Base-by-base conservation (phyloP, 2,113 vertebrate genomes). In the Centropus unirufus region DNA sequence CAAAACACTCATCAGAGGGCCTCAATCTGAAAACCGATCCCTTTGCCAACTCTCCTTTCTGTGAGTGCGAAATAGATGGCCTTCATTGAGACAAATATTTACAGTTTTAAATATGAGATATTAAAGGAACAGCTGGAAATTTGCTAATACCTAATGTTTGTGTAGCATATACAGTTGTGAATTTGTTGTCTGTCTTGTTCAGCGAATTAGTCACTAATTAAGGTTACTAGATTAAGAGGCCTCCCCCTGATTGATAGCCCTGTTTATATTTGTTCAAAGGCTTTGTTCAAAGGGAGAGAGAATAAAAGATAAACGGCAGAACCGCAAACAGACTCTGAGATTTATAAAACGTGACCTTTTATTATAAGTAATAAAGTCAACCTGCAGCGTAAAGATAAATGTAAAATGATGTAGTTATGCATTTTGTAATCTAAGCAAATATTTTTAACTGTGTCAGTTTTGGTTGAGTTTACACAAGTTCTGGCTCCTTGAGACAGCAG, bases 301-400 rank as follows among this genome's bases (percentile, higher is more conserved):
- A 89, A 75, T 40, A 82, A 79, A 68, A 40, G 9, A 75, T 40
- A 29, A 80, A 80, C 85, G 93, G 54, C 58, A 88, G 40, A 66
- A 94, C n/a, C 26, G 67, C 67, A 88, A 93, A 90, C 66, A 86
- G 70, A 69, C 46, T 54, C n/a, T 54, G 46, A 80, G 82, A 80
- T 92, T 94, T 90, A 79, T 76, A 73, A 91, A 94, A 59, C 1
- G 0, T 87, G 89, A 82, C 52, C 67, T 95, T 96, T 89, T 89
- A 84, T 83, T 87, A 11, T 67, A 89, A 70, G 89, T 67, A 93
- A 92, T 94, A 87, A 94, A 95, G 77, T 92, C 92, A 96, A 89
- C 57, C 14, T 72, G 34, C 42, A 87, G 70, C 87, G 42, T 42
- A 86, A 91, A 83, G 52, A 87, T 66, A 91, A 92, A 95, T 77